Evolutionary conservation across 2,113 vertebrate species (phyloP).

Genomic region (Cariama cristata): DNA sequence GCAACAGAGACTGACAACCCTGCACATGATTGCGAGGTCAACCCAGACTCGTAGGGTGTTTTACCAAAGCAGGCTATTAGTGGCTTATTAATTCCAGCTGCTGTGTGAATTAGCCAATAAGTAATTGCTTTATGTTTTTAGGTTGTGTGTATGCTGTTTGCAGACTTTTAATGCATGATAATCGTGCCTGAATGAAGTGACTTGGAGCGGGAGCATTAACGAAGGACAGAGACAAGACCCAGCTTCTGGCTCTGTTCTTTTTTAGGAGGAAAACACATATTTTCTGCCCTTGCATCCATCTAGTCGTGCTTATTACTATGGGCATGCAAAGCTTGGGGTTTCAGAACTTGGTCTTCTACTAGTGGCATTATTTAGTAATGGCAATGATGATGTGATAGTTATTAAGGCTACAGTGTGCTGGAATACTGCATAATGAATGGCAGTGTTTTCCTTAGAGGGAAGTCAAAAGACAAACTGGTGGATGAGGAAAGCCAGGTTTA

Average conservation of each 20-base stretch:
- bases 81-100: not conserved
- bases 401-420: not conserved
- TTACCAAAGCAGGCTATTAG: not conserved
- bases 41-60: not conserved
- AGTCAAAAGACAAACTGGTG: not conserved
- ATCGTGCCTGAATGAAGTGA: not conserved
- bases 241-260: not conserved
- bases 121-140: not conserved
- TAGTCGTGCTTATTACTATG: not conserved
- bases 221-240: not conserved
- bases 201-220: not conserved
- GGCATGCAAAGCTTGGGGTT: not conserved
- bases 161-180: not conserved
- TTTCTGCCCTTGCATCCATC: not conserved
- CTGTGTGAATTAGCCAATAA: not conserved
- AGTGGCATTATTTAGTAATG: not conserved
- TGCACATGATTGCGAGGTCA: not conserved
- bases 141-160: not conserved
- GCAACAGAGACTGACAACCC: not conserved
- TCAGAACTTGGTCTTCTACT: not conserved
- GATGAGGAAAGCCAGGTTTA: not conserved
- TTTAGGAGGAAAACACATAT: rapidly evolving
- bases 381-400: not conserved
- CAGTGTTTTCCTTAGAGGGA: not conserved
- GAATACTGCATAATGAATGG: not conserved